Conservation (phyloP, 1,140 invertebrate genomes). For the Pseudomyrmex gracilis region DNA sequence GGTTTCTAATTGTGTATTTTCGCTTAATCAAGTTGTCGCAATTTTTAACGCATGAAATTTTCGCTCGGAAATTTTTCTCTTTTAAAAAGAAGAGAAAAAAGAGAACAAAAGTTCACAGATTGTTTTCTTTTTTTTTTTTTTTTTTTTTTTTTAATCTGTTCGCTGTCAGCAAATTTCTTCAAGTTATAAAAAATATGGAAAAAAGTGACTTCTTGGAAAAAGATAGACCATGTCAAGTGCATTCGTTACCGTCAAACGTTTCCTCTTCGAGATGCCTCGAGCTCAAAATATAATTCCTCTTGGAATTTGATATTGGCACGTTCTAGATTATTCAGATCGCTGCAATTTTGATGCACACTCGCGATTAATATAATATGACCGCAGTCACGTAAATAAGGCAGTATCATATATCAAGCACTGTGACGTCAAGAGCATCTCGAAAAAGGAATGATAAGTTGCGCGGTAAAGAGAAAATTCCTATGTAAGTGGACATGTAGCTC, state of each 20-base stretch:
- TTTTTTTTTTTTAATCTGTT: not conserved
- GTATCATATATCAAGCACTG: not conserved
- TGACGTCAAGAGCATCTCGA: not conserved
- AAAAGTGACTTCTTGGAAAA: too few relatives aligned
- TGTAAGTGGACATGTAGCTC: slow-evolving; percentile 35
- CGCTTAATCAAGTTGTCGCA: not conserved
- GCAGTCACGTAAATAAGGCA: slow-evolving; percentile 25
- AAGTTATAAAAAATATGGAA: too few relatives aligned
- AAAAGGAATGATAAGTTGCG: slow-evolving; percentile 37
- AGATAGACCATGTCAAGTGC: too few relatives aligned
- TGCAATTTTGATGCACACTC: not conserved
- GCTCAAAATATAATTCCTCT: not conserved
- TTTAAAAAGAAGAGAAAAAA: not conserved
- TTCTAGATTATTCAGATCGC: not conserved
- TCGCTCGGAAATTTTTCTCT: not conserved
- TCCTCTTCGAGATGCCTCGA: not conserved
- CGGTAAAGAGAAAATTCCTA: slow-evolving; percentile 43
- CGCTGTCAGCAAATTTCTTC: not conserved
- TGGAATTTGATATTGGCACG: not conserved
- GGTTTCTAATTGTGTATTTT: slow-evolving; percentile 37
- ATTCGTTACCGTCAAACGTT: not conserved
- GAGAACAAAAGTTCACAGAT: too few relatives aligned
- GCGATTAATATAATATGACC: slow-evolving; percentile 5
- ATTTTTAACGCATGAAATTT: slow-evolving; percentile 11
- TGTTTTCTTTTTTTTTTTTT: not conserved